A percentile compares a stretch with the other conserved stretches of the same genome.
phyloP scores from a whole-genome alignment of 2,888 invertebrate species.

The Diachrysia chrysitis region DNA sequence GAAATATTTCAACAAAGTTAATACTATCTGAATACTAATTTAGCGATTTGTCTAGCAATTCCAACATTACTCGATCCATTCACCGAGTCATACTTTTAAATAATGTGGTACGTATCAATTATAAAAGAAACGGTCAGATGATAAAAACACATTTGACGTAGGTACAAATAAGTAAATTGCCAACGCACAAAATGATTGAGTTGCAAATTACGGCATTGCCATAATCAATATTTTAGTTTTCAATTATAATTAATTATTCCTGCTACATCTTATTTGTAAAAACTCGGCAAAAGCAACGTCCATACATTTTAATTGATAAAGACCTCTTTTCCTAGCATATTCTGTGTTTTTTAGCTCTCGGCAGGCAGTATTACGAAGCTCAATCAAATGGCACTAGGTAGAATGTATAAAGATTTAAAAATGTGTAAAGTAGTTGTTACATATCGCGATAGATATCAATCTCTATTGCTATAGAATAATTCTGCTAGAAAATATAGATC shows the following conservation, averaged over 20 bases:
- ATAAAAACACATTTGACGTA: no score
- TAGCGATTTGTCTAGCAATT: conserved; percentile 34
- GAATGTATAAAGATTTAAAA: conserved; percentile 61
- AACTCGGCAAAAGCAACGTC: conserved; percentile 14
- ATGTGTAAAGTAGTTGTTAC: conserved; percentile 54
- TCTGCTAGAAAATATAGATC: not conserved
- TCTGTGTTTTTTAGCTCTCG: conserved; percentile 40
- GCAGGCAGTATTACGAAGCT: conserved; percentile 45
- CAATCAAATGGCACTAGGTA: conserved; percentile 45
- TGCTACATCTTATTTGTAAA: not conserved
- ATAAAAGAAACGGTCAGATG: not conserved
- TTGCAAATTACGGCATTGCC: not conserved
- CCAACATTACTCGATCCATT: conserved; percentile 11
- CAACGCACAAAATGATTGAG: not conserved
- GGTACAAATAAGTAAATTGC: not conserved
- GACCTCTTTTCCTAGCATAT: conserved; percentile 31
- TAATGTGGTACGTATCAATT: not conserved
- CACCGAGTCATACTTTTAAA: conserved; percentile 12
- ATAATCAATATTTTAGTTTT: not conserved
- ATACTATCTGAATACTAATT: conserved; percentile 47
- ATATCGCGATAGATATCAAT: conserved; percentile 40
- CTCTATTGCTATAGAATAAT: conserved; percentile 13
- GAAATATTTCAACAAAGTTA: conserved; percentile 32
- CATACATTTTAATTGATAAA: conserved; percentile 10
- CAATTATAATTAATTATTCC: not conserved